phyloP scores from a whole-genome alignment of 2,888 invertebrate species.

The Eremobia ochroleuca region DNA sequence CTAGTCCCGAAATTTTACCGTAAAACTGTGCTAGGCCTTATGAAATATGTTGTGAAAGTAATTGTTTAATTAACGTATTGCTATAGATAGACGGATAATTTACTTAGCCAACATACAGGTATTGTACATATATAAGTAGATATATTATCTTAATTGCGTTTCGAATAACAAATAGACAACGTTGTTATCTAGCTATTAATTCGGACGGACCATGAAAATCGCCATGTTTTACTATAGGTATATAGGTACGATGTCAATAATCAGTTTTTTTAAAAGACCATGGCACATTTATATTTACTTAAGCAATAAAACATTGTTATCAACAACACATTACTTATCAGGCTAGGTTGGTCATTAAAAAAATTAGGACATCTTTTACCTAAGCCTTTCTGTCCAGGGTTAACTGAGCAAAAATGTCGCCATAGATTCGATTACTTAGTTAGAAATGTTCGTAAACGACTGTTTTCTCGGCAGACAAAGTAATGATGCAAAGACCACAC shows the following conservation, averaged over 20 bases:
- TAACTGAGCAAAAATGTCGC: neutral
- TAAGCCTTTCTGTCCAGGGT: constrained; percentile 1
- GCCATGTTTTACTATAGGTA: constrained; percentile 3
- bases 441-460: neutral
- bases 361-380: constrained; percentile 5
- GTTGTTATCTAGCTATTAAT: constrained; percentile 8
- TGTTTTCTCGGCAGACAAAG: neutral
- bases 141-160: constrained; percentile 27
- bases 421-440: constrained; percentile 1
- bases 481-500: neutral
- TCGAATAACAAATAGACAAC: constrained; percentile 13
- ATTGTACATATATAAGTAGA: neutral
- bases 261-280: constrained; percentile 16
- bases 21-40: neutral
- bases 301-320: constrained; percentile 37
- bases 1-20: neutral
- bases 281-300: constrained; percentile 40
- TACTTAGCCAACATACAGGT: neutral
- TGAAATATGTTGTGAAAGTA: neutral
- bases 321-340: constrained; percentile 19
- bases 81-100: neutral
- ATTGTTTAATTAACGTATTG: neutral
- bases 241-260: constrained; percentile 7
- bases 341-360: neutral
- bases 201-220: constrained; percentile 5